Percentiles rank a stretch among this genome's conserved stretches.
Conservation (phyloP, 1,140 invertebrate genomes). For the Lepidurus apus region DNA sequence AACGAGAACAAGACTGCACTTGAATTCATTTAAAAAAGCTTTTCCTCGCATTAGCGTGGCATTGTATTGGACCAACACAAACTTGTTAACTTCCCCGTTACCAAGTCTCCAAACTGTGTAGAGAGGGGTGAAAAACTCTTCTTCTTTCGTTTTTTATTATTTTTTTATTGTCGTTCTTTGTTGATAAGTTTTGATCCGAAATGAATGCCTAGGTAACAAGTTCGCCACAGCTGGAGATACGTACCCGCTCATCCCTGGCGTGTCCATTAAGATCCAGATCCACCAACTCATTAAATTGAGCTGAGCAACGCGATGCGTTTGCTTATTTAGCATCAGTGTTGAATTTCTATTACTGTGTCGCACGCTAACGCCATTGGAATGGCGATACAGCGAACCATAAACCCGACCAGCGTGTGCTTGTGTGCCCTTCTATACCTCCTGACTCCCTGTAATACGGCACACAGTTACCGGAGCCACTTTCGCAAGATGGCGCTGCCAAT, state of each 20-base stretch:
- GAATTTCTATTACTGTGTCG: conserved; percentile 19
- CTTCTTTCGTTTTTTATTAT: background rate
- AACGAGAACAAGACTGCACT: background rate
- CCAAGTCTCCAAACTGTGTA: too few relatives aligned
- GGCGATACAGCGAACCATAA: too few relatives aligned
- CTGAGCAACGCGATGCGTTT: background rate
- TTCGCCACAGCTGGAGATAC: background rate
- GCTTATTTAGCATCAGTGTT: background rate
- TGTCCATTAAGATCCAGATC: background rate
- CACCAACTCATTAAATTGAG: background rate
- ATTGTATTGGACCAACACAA: background rate
- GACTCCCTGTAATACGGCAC: background rate
- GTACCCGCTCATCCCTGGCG: background rate
- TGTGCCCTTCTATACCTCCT: too few relatives aligned
- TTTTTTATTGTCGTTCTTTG: background rate
- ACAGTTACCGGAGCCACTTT: background rate
- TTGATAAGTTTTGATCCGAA: conserved; percentile 1
- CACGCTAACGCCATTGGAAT: background rate
- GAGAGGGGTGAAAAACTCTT: too few relatives aligned
- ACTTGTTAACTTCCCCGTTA: background rate
- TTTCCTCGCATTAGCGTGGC: background rate
- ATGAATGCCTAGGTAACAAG: conserved; percentile 3
- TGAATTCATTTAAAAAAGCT: background rate
- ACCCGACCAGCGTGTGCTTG: too few relatives aligned
- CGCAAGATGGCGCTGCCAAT: background rate